Evolutionary conservation across 2,797 vertebrate genomes (phyloP).

Genomic region (Tolypeutes matacus): DNA sequence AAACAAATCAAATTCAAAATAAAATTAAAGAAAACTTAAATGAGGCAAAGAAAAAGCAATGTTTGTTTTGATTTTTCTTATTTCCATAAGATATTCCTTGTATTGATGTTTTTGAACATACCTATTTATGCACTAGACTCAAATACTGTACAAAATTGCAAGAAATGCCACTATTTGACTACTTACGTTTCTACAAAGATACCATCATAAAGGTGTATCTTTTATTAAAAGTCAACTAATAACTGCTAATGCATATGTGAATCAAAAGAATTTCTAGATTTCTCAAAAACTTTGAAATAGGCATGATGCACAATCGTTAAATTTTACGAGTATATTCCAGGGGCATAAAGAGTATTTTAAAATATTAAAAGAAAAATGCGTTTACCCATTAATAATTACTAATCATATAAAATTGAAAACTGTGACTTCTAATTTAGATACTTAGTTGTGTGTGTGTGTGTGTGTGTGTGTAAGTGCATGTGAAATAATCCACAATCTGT

Average conservation of each 20-base stretch:
- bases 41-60: conserved; percentile 83
- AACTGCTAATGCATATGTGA: conserved; percentile 90
- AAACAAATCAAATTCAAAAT: conserved; percentile 78
- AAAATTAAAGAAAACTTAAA: conserved; percentile 83
- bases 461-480: neutral
- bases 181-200: conserved; percentile 90
- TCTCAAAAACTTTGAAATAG: conserved; percentile 84
- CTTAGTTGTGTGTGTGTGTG: neutral
- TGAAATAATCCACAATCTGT: conserved; percentile 82
- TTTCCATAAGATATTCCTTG: conserved; percentile 85
- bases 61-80: conserved; percentile 83
- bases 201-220: conserved; percentile 87
- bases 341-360: conserved; percentile 83
- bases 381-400: conserved; percentile 82
- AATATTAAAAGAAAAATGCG: conserved; percentile 83
- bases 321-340: conserved; percentile 78
- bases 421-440: conserved; percentile 81
- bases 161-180: conserved; percentile 90
- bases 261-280: conserved; percentile 85
- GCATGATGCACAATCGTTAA: conserved; percentile 83
- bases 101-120: conserved; percentile 89
- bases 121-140: conserved; percentile 89
- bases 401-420: conserved; percentile 87
- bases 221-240: conserved; percentile 90
- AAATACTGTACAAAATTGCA: conserved; percentile 91